Percentiles rank a stretch among this genome's conserved stretches.
Conservation (phyloP, 2,888 invertebrate species). For the Habrosyne pyritoides region DNA sequence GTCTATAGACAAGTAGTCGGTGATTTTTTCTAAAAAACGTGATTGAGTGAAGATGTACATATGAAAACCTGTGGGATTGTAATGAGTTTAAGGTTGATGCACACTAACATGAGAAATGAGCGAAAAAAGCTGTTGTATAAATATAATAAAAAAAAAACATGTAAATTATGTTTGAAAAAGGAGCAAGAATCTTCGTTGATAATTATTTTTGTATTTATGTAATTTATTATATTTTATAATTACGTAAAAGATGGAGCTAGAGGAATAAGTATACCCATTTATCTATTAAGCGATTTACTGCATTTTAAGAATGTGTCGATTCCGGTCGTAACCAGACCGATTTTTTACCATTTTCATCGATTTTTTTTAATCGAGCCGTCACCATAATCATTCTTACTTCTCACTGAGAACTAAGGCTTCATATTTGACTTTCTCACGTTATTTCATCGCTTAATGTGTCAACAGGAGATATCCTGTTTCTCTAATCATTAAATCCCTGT, state of each 20-base stretch:
- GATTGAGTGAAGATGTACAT: constrained; percentile 21
- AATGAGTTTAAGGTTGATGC: constrained; percentile 3
- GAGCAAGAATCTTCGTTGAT: background rate
- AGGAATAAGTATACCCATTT: no score
- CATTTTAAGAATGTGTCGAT: no score
- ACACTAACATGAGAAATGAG: background rate
- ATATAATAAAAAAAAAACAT: background rate
- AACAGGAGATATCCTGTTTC: background rate
- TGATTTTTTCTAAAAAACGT: constrained; percentile 44
- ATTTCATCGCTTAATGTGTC: background rate
- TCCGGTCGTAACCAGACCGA: background rate
- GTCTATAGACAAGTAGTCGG: constrained; percentile 57
- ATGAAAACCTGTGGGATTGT: constrained; percentile 56
- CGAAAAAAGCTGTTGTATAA: background rate
- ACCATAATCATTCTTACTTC: background rate
- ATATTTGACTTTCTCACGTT: background rate
- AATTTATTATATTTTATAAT: background rate
- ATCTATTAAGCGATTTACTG: no score
- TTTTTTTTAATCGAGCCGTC: no score
- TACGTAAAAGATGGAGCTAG: background rate
- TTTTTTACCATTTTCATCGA: no score
- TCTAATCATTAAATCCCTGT: background rate
- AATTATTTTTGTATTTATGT: no score
- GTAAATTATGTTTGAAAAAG: background rate
- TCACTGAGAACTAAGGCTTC: background rate